phyloP scores from a whole-genome alignment of 2,113 vertebrate genomes.

The Perca flavescens region DNA sequence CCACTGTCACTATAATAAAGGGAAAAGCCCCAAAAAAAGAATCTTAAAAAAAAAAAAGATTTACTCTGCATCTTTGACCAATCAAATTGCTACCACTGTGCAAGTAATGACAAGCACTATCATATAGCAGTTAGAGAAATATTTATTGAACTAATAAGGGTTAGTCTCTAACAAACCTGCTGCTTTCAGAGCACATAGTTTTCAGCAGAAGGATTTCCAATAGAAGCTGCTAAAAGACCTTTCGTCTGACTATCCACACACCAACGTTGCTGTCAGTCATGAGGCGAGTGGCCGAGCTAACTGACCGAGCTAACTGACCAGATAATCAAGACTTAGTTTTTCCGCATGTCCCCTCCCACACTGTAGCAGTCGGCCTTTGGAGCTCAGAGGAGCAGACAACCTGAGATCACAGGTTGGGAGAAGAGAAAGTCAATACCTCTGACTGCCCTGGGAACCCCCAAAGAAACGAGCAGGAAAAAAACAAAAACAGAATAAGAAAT shows the following conservation, averaged over 20 bases:
- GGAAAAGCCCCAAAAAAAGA: no score
- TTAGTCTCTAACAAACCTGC: not conserved
- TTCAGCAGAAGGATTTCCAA: conserved; percentile 36
- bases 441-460: conserved; percentile 32
- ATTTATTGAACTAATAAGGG: conserved; percentile 15
- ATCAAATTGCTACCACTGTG: not conserved
- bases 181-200: conserved; percentile 15
- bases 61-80: not conserved
- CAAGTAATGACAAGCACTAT: not conserved
- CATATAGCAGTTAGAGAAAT: not conserved
- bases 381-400: conserved; percentile 66
- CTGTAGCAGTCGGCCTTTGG: conserved; percentile 43
- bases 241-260: conserved; percentile 27
- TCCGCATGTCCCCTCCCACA: conserved; percentile 47
- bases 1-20: no score
- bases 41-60: no score
- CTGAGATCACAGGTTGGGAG: conserved; percentile 54
- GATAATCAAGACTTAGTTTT: conserved; percentile 65
- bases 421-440: conserved; percentile 65
- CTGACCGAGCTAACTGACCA: conserved; percentile 55
- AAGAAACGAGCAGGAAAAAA: conserved; percentile 33
- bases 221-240: conserved; percentile 28
- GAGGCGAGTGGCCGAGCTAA: conserved; percentile 8
- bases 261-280: conserved; percentile 41
- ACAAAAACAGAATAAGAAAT: conserved; percentile 29